A percentile compares a stretch with the other conserved stretches of the same genome.
Conservation (phyloP, 2,888 invertebrate species). For the Muschampia plurimacula region DNA sequence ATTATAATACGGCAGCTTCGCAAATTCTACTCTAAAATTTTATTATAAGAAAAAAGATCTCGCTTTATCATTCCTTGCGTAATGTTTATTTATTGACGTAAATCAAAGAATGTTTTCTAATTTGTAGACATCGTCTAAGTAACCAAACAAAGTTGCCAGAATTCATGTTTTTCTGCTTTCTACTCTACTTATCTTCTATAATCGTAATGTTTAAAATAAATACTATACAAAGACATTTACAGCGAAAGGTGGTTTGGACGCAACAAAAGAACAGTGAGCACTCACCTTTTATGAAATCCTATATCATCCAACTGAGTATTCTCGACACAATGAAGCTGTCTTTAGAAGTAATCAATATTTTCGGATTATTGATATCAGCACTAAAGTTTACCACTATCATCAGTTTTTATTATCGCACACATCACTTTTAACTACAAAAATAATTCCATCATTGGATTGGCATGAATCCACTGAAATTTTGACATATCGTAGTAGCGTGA, state of each 20-base stretch:
- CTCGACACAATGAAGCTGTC: constrained; percentile 44
- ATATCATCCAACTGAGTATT: constrained; percentile 66
- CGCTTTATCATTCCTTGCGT: constrained; percentile 8
- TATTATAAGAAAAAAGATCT: no score
- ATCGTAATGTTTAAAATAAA: neutral
- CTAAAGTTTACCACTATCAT: constrained; percentile 54
- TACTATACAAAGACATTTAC: constrained; percentile 15
- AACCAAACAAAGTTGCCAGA: neutral
- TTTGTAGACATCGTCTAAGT: neutral
- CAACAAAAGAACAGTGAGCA: constrained; percentile 51
- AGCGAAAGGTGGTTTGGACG: constrained; percentile 26
- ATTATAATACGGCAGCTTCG: neutral
- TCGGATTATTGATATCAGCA: constrained; percentile 46
- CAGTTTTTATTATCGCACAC: constrained; percentile 61
- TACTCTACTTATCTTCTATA: neutral
- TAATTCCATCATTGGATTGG: constrained; percentile 65
- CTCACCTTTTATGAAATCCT: constrained; percentile 66
- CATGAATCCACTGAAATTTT: constrained; percentile 78
- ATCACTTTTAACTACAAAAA: constrained; percentile 51
- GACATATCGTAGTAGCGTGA: constrained; percentile 74
- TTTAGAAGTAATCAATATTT: constrained; percentile 40
- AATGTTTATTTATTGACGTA: constrained; percentile 14
- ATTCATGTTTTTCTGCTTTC: neutral
- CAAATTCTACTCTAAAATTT: no score
- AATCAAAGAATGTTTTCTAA: neutral